These are phyloP conservation scores for Drosophila melanogaster DNA, from an alignment of 1,140 invertebrate genomes.

Conservation along the genomic window Release_6_plus_ISO1_MT NT_033779.5:15234001-15234500, in stretches of 20 bases:
- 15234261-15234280: neutral
- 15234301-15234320: no score
- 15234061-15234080: constrained; percentile 35
- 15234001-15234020: neutral
- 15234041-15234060: constrained; percentile 39
- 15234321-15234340: no score
- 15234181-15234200: constrained; percentile 62
- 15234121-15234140: constrained; percentile 51
- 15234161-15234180: neutral
- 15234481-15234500: no score
- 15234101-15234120: constrained; percentile 33
- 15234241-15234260: constrained; percentile 46
- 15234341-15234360: no score
- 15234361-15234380: no score
- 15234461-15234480: no score
- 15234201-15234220: constrained; percentile 65
- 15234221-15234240: constrained; percentile 70
- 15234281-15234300: neutral
- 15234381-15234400: neutral
- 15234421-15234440: no score
- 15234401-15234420: no score
- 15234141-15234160: constrained; percentile 38
- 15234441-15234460: neutral
- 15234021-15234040: constrained; percentile 27
- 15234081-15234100: constrained; percentile 31